These are phyloP conservation scores for Xiphophorus birchmanni DNA, from an alignment of 2,797 vertebrate species.

Conservation along the genomic window DNA sequence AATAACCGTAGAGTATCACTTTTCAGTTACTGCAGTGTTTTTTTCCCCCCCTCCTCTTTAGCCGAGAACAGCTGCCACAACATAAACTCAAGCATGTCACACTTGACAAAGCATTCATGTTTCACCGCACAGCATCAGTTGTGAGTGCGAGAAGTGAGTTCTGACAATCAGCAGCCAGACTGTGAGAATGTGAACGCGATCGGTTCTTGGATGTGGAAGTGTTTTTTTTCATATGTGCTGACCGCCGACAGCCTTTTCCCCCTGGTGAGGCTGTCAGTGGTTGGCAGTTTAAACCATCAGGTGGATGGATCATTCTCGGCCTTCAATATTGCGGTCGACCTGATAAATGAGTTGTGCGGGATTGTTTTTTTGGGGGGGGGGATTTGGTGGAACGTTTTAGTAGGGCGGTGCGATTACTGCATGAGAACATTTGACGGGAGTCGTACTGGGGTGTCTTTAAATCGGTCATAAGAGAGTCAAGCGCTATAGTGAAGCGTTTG, in stretches of 20 bases:
- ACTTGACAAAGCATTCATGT: conserved; percentile 49
- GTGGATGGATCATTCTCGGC: conserved; percentile 32
- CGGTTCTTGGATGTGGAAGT: conserved; percentile 27
- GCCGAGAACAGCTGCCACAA: conserved; percentile 65
- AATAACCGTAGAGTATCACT: conserved; percentile 63
- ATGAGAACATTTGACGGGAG: neutral
- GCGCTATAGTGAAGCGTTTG: neutral
- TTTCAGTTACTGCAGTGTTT: conserved; percentile 59
- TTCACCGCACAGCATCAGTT: conserved; percentile 40
- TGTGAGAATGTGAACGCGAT: conserved; percentile 16
- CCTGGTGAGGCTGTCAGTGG: conserved; percentile 36
- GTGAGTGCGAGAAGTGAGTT: conserved; percentile 32
- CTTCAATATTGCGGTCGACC: conserved; percentile 24
- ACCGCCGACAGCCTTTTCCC: conserved; percentile 34
- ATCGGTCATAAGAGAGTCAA: neutral
- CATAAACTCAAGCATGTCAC: conserved; percentile 55
- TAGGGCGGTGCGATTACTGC: neutral
- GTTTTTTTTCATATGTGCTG: conserved; percentile 26
- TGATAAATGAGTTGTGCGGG: conserved; percentile 39
- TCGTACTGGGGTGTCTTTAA: neutral
- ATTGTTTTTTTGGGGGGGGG: neutral
- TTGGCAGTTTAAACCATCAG: conserved; percentile 36
- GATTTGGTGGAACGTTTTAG: conserved; percentile 8
- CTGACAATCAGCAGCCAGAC: conserved; percentile 32
- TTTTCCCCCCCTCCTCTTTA: conserved; percentile 16